Evolutionary conservation across 2,113 vertebrate genomes (phyloP).

Genomic region (Oryzias curvinotus): DNA sequence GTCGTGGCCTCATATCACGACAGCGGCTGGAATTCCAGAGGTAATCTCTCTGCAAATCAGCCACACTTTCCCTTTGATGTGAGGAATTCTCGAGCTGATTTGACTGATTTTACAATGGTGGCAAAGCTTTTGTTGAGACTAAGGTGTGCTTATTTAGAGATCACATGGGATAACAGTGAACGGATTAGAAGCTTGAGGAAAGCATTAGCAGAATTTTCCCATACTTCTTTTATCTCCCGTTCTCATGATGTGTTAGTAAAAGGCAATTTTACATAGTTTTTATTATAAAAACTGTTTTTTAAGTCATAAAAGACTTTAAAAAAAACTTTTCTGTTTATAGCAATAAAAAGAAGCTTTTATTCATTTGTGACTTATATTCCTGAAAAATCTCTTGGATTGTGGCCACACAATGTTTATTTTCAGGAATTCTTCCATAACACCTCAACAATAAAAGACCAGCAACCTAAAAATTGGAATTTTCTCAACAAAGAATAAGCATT

Average conservation of each 20-base stretch:
- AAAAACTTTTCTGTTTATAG: neutral
- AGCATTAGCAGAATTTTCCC: neutral
- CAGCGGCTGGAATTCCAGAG: neutral
- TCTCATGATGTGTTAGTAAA: neutral
- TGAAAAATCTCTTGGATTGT: too few species aligned
- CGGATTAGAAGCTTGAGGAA: neutral
- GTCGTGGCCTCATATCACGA: slow-evolving; percentile 1
- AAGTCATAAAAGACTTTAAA: neutral
- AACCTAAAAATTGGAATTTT: slow-evolving; percentile 27
- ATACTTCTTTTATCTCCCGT: neutral
- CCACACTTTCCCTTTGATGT: neutral
- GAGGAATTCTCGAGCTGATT: slow-evolving; percentile 11
- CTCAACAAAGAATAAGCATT: too few species aligned
- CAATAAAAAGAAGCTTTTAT: neutral
- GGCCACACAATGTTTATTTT: slow-evolving; percentile 26
- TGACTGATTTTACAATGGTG: slow-evolving; percentile 1
- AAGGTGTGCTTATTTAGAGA: neutral
- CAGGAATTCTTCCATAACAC: slow-evolving; percentile 18
- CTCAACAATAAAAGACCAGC: slow-evolving; percentile 43
- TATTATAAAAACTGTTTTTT: too few species aligned
- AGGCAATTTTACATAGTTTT: neutral
- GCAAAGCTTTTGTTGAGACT: neutral
- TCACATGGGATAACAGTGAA: slow-evolving; percentile 1
- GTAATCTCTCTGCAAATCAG: slow-evolving; percentile 12
- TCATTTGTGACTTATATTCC: too few species aligned